Evolutionary conservation across 2,113 vertebrate genomes (phyloP), one percentile per base, ranked within the genome.

Genomic region (Zeus faber): DNA sequence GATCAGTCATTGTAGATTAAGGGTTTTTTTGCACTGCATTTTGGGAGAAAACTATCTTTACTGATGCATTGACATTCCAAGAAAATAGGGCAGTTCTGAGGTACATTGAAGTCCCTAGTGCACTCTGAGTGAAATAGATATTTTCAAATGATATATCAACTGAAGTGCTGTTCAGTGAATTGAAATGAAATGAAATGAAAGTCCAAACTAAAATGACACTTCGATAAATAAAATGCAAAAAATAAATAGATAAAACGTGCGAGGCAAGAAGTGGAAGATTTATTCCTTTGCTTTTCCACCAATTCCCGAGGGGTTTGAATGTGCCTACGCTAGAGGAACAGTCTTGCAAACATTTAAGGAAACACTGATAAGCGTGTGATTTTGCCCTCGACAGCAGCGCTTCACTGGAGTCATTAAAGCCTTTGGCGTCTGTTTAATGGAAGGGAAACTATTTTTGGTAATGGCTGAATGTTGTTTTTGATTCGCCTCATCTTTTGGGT

Each of bases 341-440:
- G 27, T 47, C 47, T 8, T 29, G 17, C 11, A 24, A 57, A 53
- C 46, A 16, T 70, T 44, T 67, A 67, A 29, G 53, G 54, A 72
- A 49, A 20, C 62, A 54, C 37, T 58, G 29, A 39, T 23, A 49
- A 21, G 53, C 47, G 48, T 40, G 46, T 3, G 57, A 74, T 72
- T 64, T 55, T 20, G 21, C 29, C 58, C 31, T 48, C 43, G 55
- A 44, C 35, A 52, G 52, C 49, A 51, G 47, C 16, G 20, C 58
- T 47, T 61, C 50, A 64, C 16, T 44, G 50, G 33, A 63, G 39
- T 13, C 40, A 48, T 58, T 45, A 54, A 29, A 51, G 63, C 65
- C 37, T 58, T 51, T 69, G 70, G 52, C 64, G 49, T 37, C 33
- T 40, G 51, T 65, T 64, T 27, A 65, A 40, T 54, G 54, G 31